A percentile compares a stretch with the other conserved stretches of the same genome.
phyloP scores from a whole-genome alignment of 2,797 vertebrate genomes.

The Phrynocephalus forsythii region DNA sequence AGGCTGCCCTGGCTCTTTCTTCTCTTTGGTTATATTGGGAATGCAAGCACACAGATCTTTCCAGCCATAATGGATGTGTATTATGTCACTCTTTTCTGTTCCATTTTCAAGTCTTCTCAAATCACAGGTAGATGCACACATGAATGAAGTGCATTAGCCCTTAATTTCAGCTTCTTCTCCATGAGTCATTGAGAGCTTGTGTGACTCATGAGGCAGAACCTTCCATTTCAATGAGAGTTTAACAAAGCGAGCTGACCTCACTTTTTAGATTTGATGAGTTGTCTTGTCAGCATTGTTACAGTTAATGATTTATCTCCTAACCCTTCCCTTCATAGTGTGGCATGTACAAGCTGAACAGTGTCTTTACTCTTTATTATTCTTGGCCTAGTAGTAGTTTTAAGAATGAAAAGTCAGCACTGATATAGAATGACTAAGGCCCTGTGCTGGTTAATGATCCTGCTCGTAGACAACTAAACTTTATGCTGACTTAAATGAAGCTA shows the following conservation, averaged over 20 bases:
- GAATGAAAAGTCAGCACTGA: slow-evolving; percentile 17
- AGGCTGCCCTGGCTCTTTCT: background rate
- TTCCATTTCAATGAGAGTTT: background rate
- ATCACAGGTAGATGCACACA: background rate
- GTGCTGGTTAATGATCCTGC: slow-evolving; percentile 36
- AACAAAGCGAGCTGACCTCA: background rate
- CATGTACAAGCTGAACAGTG: slow-evolving; percentile 44
- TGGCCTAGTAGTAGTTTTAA: slow-evolving; percentile 15
- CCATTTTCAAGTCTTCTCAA: background rate
- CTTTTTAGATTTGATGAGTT: background rate
- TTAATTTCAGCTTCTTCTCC: slow-evolving; percentile 1
- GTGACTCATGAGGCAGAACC: slow-evolving; percentile 1
- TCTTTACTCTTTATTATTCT: slow-evolving; percentile 62
- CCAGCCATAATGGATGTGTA: background rate
- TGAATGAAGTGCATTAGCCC: background rate
- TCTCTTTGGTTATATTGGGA: background rate
- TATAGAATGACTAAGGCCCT: background rate
- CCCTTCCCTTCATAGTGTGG: slow-evolving; percentile 38
- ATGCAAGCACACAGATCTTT: background rate
- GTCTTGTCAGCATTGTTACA: accelerated
- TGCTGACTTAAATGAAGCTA: background rate
- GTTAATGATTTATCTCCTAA: background rate
- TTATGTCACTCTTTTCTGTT: background rate
- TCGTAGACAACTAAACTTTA: slow-evolving; percentile 37
- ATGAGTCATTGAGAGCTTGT: background rate